Conservation (phyloP, 1,140 invertebrate species). For the Antheraea pernyi region DNA sequence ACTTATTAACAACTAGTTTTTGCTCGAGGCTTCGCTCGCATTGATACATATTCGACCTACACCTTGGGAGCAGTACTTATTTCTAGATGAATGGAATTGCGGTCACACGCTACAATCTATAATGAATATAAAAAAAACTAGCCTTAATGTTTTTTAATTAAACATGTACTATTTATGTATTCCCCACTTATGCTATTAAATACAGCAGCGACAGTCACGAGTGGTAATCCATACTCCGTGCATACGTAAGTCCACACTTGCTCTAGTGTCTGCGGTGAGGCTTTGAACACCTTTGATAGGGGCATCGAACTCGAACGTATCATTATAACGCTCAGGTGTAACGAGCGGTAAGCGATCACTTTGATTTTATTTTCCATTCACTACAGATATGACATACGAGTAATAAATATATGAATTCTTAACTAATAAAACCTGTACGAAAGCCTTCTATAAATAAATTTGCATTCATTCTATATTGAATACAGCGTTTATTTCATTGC, state of each 20-base stretch:
- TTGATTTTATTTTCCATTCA: constrained; percentile 18
- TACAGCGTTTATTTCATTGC: too few species aligned
- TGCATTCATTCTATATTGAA: background rate
- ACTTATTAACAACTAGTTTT: too few species aligned
- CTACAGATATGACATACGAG: background rate
- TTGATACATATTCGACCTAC: too few species aligned
- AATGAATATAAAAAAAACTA: too few species aligned
- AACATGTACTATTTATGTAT: background rate
- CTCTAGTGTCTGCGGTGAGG: constrained; percentile 7
- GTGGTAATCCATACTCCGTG: background rate
- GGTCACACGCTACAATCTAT: too few species aligned
- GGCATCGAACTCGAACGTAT: constrained; percentile 20
- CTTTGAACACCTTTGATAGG: constrained; percentile 24
- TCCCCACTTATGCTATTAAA: background rate
- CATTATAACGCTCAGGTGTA: constrained; percentile 4
- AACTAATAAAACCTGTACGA: background rate
- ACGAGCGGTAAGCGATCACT: constrained; percentile 3
- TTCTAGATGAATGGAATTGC: too few species aligned
- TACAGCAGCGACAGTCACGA: background rate
- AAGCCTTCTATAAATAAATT: background rate
- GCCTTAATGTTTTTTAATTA: background rate
- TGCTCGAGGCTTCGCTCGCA: too few species aligned
- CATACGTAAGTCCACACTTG: background rate
- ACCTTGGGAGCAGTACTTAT: too few species aligned
- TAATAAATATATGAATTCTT: background rate